Base-by-base conservation (phyloP, 64 coral and sea anemone genomes). In the Catalaphyllia jardinei region DNA sequence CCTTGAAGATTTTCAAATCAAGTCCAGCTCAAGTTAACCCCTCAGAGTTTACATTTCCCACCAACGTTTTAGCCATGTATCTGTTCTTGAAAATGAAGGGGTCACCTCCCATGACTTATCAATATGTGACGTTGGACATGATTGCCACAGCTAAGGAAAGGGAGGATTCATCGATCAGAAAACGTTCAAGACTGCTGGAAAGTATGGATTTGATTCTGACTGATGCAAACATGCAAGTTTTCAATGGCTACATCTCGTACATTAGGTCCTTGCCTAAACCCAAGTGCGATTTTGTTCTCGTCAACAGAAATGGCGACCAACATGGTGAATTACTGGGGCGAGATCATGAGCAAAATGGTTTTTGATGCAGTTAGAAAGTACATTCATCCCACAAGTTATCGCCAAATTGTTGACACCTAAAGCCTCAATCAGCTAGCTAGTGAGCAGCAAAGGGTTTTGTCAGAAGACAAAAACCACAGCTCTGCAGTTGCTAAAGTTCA, bases 401-500 rank as follows among this genome's bases (percentile, higher is more conserved):
- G 86, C 31, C 88, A 91, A 67, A 95, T 91, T n/a, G 60, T 95
- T 55, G 93, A 90, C 57, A 94, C 93, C 20, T 61, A 80, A 29
- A 86, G 87, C 67, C 33, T 27, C 0, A 38, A 46, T 17, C 24
- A 12, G 20, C 79, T 92, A 35, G 73, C 29, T 20, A 46, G 14
- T 8, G 6, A 67, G 65, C 89, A 95, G 75, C 94, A 92, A 39
- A 2, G 38, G 11, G 30, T 73, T 29, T 72, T 90, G 4, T 86
- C 79, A 4, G 88, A 89, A 73, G 92, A 90, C 92, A 84, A 82
- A 94, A 94, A 86, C 88, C 33, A 94, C 74, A 94, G 86, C 10
- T 94, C 71, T 60, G 42, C 3, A 0, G 82, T 92, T 18, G 90
- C 86, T 7, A 86, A 89, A 88, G 77, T 93, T 35, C 86, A 93